phyloP scores from a whole-genome alignment of 1,140 invertebrate species.

The Matsumurasca onukii region DNA sequence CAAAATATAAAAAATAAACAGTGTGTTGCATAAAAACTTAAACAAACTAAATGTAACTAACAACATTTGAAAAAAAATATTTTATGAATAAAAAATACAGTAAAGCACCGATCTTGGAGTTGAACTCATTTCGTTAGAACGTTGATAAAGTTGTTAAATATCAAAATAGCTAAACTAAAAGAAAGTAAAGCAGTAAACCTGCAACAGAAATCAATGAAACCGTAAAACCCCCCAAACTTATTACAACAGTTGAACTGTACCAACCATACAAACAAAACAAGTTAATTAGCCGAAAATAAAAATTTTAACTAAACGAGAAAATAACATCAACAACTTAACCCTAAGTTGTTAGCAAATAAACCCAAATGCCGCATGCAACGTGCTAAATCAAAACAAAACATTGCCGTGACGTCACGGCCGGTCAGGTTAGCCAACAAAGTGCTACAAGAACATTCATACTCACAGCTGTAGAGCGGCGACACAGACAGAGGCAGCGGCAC shows the following conservation, averaged over 20 bases:
- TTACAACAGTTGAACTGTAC: background rate
- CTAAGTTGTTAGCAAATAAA: background rate
- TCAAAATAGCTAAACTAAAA: too few relatives aligned
- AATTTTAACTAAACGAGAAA: background rate
- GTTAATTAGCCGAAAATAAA: background rate
- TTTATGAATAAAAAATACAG: too few relatives aligned
- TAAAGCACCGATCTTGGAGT: too few relatives aligned
- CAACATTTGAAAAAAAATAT: too few relatives aligned
- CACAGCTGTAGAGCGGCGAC: background rate
- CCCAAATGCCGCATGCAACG: background rate
- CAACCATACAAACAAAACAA: background rate
- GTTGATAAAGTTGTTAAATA: too few relatives aligned
- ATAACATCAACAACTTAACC: background rate
- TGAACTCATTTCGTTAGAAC: too few relatives aligned
- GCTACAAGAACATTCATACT: background rate
- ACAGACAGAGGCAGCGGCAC: background rate
- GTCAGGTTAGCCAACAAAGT: conserved; percentile 16
- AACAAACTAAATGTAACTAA: too few relatives aligned
- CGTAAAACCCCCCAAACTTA: too few relatives aligned
- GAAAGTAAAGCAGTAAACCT: too few relatives aligned
- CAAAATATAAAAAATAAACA: too few relatives aligned
- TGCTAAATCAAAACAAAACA: background rate
- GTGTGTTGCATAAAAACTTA: too few relatives aligned
- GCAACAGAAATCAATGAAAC: too few relatives aligned
- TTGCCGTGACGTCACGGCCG: background rate